Conservation (phyloP, 1,140 invertebrate genomes). For the Ectropis grisescens region DNA sequence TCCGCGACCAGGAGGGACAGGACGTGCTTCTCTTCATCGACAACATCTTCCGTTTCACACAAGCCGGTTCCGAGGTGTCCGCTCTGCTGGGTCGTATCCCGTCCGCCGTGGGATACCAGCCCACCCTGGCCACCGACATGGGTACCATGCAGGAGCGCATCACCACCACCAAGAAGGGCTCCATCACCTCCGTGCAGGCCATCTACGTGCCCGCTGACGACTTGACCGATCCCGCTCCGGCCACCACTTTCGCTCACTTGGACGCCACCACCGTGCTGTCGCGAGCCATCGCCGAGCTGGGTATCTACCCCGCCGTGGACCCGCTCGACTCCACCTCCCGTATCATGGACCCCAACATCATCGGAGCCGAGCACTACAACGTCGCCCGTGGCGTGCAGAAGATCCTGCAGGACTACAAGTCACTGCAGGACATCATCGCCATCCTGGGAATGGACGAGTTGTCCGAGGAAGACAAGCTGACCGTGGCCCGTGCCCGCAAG, state of each 20-base stretch:
- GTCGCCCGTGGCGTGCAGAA: constrained; percentile 97
- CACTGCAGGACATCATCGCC: constrained; percentile 97
- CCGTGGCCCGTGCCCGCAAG: constrained; percentile 95
- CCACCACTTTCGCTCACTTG: constrained; percentile 98
- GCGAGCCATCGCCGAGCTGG: constrained; percentile 93
- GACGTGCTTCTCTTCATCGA: constrained; percentile 99
- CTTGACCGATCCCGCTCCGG: constrained; percentile 98
- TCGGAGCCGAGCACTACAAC: constrained; percentile 95
- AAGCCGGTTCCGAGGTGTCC: constrained; percentile 98
- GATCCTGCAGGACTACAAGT: constrained; percentile 98
- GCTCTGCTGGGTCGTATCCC: constrained; percentile 98
- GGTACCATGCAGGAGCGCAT: constrained; percentile 99
- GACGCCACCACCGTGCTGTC: constrained; percentile 98
- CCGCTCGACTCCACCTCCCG: constrained; percentile 98
- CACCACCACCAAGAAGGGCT: constrained; percentile 98
- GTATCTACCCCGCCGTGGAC: constrained; percentile 98
- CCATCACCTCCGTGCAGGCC: constrained; percentile 98
- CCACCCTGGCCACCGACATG: constrained; percentile 98
- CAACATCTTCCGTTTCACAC: constrained; percentile 99
- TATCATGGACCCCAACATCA: constrained; percentile 98
- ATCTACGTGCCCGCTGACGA: constrained; percentile 99
- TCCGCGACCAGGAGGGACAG: constrained; percentile 99
- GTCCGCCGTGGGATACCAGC: constrained; percentile 98
- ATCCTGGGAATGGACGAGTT: constrained; percentile 99
- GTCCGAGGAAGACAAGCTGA: constrained; percentile 98